phyloP scores from a whole-genome alignment of 2,113 vertebrate species.

The Zingel zingel region DNA sequence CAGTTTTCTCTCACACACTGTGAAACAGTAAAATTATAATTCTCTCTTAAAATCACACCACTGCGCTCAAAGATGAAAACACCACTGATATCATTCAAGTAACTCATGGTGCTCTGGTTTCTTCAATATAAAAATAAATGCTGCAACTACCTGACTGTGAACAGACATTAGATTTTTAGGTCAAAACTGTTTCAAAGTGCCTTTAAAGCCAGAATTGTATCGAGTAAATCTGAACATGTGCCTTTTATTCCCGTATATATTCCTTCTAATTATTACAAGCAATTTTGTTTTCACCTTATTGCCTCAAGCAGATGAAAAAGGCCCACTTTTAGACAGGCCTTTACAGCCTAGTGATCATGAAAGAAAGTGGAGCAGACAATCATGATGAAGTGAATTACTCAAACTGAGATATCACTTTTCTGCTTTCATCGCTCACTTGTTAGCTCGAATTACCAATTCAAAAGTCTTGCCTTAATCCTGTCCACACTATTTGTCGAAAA shows the following conservation, averaged over 20 bases:
- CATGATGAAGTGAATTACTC: constrained; percentile 57
- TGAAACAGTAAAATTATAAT: constrained; percentile 1
- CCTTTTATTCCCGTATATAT: constrained; percentile 23
- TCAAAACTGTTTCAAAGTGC: neutral
- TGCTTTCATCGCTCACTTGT: constrained; percentile 62
- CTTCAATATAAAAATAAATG: neutral
- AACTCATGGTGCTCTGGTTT: neutral
- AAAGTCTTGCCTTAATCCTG: constrained; percentile 68
- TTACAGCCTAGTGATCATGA: constrained; percentile 48
- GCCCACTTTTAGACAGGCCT: neutral
- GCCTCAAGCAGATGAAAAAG: constrained; percentile 36
- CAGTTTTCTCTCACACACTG: neutral
- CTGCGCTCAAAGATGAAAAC: neutral
- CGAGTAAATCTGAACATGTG: neutral
- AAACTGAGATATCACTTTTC: constrained; percentile 67
- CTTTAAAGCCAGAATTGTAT: constrained; percentile 9
- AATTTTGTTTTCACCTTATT: constrained; percentile 31
- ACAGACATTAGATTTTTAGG: constrained; percentile 7
- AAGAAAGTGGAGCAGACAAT: constrained; percentile 54
- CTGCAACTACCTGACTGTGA: neutral
- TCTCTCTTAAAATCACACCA: constrained; percentile 4
- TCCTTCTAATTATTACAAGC: neutral
- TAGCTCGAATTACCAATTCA: constrained; percentile 76
- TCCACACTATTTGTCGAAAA: constrained; percentile 56
- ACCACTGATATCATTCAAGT: constrained; percentile 4